Evolutionary conservation across 2,113 vertebrate genomes (phyloP).

Genomic region (Tyto alba): DNA sequence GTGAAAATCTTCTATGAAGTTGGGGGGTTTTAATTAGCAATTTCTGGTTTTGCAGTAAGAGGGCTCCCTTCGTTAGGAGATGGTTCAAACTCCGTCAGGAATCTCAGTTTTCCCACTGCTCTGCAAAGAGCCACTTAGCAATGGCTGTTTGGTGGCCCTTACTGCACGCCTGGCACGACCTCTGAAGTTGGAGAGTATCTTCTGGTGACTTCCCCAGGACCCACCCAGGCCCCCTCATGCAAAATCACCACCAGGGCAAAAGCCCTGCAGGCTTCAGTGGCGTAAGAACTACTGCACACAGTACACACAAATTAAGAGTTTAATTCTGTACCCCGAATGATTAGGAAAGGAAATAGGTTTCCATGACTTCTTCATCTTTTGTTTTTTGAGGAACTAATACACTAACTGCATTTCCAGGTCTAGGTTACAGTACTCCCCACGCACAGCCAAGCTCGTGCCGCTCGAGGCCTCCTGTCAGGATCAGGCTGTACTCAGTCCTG

Average conservation of each 20-base stretch:
- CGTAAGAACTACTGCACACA: not conserved
- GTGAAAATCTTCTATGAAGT: not conserved
- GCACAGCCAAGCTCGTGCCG: not conserved
- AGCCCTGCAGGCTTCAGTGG: not conserved
- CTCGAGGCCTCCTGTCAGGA: not conserved
- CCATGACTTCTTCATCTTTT: not conserved
- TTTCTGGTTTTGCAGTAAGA: not conserved
- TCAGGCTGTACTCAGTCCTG: not conserved
- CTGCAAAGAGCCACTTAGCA: not conserved
- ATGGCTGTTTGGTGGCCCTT: not conserved
- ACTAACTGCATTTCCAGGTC: not conserved
- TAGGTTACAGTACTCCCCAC: not conserved
- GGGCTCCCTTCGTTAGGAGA: not conserved
- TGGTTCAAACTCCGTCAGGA: not conserved
- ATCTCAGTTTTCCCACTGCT: not conserved
- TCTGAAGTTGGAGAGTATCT: not conserved
- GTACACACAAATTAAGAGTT: not conserved
- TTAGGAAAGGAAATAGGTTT: not conserved
- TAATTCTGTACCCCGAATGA: not conserved
- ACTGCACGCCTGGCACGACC: accelerated
- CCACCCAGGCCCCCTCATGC: not conserved
- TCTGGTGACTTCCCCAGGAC: not conserved
- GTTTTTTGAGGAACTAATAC: not conserved
- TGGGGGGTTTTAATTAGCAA: not conserved
- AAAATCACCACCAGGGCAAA: not conserved